These are phyloP conservation scores for Amyelois transitella DNA, from an alignment of 1,140 invertebrate genomes.

Conservation along the genomic window DNA sequence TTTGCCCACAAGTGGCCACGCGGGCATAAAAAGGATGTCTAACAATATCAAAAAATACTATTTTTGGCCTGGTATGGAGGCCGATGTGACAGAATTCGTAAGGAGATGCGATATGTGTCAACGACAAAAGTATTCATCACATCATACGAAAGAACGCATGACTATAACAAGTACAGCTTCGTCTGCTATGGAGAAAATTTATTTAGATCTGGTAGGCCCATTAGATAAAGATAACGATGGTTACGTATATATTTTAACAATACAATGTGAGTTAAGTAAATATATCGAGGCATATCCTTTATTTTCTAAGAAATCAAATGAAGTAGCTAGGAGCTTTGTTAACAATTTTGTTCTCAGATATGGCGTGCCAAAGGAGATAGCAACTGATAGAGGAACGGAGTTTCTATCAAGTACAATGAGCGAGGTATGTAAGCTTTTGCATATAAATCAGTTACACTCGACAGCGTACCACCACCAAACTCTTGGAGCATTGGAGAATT, in stretches of 20 bases:
- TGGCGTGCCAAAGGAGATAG: constrained; percentile 10
- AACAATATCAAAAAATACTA: too few relatives aligned
- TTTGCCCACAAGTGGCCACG: too few relatives aligned
- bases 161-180: too few relatives aligned
- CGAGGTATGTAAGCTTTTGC: constrained; percentile 14
- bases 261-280: constrained; percentile 15
- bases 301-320: constrained; percentile 9
- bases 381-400: constrained; percentile 13
- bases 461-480: too few relatives aligned
- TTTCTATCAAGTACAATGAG: constrained; percentile 9
- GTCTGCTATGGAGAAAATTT: too few relatives aligned
- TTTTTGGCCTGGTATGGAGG: too few relatives aligned
- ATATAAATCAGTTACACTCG: constrained; percentile 13
- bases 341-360: constrained; percentile 15
- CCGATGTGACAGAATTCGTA: too few relatives aligned
- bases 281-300: constrained; percentile 16
- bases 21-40: too few relatives aligned
- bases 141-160: too few relatives aligned
- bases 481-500: constrained; percentile 6
- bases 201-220: too few relatives aligned
- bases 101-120: too few relatives aligned
- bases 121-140: too few relatives aligned
- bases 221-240: constrained; percentile 12
- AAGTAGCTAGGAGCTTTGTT: constrained; percentile 14
- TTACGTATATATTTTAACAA: constrained; percentile 18